Evolutionary conservation across 2,888 invertebrate species (phyloP), one percentile per base, ranked within the genome.

Genomic region (Lymantria monacha): DNA sequence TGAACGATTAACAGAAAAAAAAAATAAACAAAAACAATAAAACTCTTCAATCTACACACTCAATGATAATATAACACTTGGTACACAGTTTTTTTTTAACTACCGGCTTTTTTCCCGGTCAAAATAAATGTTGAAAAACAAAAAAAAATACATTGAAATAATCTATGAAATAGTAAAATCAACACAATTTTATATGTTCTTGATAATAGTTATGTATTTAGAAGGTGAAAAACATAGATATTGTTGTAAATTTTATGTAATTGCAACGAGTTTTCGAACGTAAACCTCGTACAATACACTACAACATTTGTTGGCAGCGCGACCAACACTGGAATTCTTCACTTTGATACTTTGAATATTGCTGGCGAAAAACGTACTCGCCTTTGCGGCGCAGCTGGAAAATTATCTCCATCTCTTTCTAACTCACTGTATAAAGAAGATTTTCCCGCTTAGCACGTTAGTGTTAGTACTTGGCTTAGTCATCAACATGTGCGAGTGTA

Each of bases 31-130:
- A 61, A 57, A 58, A 63, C 59, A 55, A 63, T 59, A 55, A 63
- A 60, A 57, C 70, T 66, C 52, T 57, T 61, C 57, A 69, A 73
- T 74, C 68, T 64, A 55, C 55, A 79, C 81, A 85, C 78, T 64
- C 56, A 79, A 76, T 22, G 68, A 77, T 72, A 68, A 56, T 51
- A 70, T 54, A 61, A 53, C 78, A 84, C 81, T 73, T 72, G 72
- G 70, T 73, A 68, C 74, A 69, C 66, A 66, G 68, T 79, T 76
- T 63, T 69, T 72, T 69, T 69, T 61, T 61, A 60, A 60, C 69
- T 67, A 63, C 87, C 87, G 88, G 88, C 81, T 74, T 85, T 87
- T 87, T 82, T 74, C 84, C 85, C 84, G 85, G 83, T 69, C 63
- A 83, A 86, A 85, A 75, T 69, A 77, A 77, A 71, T 55, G 54